A percentile compares a stretch with the other conserved stretches of the same genome.
These are phyloP conservation scores for Lytechinus variegatus DNA, from an alignment of 35 echinoderm and acorn worm genomes.

Conservation along the genomic window DNA sequence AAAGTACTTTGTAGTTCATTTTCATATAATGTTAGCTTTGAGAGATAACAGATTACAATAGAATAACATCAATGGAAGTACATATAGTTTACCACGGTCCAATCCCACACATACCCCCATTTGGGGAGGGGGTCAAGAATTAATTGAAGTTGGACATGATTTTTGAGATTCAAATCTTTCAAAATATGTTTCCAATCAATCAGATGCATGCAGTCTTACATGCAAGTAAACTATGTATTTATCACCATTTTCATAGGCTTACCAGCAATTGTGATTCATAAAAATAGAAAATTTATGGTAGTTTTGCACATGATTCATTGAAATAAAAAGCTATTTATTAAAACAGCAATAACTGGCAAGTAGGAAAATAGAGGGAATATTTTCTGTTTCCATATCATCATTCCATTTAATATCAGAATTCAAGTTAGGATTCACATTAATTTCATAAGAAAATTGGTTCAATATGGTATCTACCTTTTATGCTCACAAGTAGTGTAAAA, in stretches of 20 bases:
- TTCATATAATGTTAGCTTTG: neutral
- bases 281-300: neutral
- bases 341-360: neutral
- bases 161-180: neutral
- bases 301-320: neutral
- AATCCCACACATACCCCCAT: too few relatives aligned
- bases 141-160: too few relatives aligned
- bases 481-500: neutral
- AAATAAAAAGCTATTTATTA: neutral
- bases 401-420: neutral
- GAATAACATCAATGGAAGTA: neutral
- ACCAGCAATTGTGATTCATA: neutral
- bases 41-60: neutral
- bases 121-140: too few relatives aligned
- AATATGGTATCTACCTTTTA: neutral
- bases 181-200: neutral
- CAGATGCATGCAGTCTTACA: neutral
- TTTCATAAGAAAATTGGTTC: neutral
- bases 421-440: neutral
- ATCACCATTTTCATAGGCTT: neutral
- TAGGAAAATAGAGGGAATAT: neutral
- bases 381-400: neutral
- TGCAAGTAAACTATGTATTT: neutral
- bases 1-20: neutral
- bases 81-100: too few relatives aligned